phyloP scores from a whole-genome alignment of 2,888 invertebrate genomes.

The Podotricha telesiphe region DNA sequence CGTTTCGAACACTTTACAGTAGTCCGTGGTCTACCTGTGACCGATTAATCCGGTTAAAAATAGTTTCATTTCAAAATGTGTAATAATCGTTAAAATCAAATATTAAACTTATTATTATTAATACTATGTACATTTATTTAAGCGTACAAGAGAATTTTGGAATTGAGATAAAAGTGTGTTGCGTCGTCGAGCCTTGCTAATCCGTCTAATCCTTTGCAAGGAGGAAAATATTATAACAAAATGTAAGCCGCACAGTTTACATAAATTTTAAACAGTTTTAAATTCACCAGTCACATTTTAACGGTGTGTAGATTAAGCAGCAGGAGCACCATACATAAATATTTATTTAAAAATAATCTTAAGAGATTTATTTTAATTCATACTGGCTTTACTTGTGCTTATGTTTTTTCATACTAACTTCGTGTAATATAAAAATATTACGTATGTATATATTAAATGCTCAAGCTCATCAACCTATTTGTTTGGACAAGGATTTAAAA shows the following conservation, averaged over 20 bases:
- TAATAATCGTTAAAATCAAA: too few relatives aligned
- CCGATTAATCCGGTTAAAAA: too few relatives aligned
- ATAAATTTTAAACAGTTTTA: slow-evolving; percentile 3
- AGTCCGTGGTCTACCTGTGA: too few relatives aligned
- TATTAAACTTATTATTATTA: neutral
- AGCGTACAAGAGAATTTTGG: neutral
- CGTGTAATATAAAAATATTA: neutral
- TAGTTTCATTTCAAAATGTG: too few relatives aligned
- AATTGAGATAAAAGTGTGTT: slow-evolving; percentile 3
- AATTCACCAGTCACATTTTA: neutral
- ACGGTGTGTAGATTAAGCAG: neutral
- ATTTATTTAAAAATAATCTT: neutral
- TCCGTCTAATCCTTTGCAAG: slow-evolving; percentile 13
- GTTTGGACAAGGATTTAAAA: too few relatives aligned
- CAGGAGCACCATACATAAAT: neutral
- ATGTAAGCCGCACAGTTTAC: slow-evolving; percentile 1
- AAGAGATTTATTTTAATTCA: neutral
- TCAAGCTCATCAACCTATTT: too few relatives aligned
- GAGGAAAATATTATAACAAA: neutral
- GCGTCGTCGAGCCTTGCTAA: neutral
- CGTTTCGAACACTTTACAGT: too few relatives aligned
- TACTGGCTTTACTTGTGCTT: neutral
- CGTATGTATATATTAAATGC: too few relatives aligned
- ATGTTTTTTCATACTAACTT: neutral
- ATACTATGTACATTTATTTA: neutral